phyloP scores from a whole-genome alignment of 2,888 invertebrate genomes.

The Plebejus melissa region DNA sequence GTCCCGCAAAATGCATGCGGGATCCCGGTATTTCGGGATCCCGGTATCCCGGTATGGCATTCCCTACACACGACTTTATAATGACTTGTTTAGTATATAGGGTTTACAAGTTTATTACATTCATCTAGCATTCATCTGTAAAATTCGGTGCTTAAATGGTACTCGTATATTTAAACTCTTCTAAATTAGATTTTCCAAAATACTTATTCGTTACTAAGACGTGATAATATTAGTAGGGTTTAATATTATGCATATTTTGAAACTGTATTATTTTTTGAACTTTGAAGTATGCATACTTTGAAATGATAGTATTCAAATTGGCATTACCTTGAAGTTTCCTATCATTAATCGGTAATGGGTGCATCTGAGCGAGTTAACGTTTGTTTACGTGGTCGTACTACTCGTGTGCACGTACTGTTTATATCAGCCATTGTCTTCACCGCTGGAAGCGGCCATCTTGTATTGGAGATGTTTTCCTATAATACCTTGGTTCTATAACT shows the following conservation, averaged over 20 bases:
- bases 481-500: not conserved
- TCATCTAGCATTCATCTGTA: not conserved
- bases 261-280: too few species aligned
- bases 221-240: too few species aligned
- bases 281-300: too few species aligned
- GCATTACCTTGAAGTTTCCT: not conserved
- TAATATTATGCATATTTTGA: too few species aligned
- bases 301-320: not conserved
- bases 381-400: not conserved
- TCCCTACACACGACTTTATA: not conserved
- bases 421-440: not conserved
- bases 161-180: too few species aligned
- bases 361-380: not conserved
- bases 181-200: too few species aligned
- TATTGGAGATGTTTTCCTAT: conserved; percentile 12
- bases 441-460: conserved; percentile 5
- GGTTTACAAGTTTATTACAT: not conserved
- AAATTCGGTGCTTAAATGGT: not conserved
- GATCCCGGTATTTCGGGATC: too few species aligned
- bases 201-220: too few species aligned
- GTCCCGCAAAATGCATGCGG: too few species aligned
- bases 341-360: not conserved
- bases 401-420: conserved; percentile 7
- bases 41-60: too few species aligned
- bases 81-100: conserved; percentile 9